Conservation (phyloP, 2,888 invertebrate species). For the Halictus quadricinctus region DNA sequence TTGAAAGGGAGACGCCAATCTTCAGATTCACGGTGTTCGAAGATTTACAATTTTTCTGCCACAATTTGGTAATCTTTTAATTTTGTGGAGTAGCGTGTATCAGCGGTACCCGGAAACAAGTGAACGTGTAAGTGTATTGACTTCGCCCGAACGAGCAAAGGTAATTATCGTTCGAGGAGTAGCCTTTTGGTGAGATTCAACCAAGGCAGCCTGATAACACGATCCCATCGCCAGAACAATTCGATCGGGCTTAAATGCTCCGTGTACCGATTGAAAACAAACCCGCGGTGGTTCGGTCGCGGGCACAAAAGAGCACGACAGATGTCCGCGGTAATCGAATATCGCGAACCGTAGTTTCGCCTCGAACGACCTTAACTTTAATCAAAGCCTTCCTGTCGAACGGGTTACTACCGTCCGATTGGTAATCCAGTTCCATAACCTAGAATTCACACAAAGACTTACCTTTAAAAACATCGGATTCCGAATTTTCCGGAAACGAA, state of each 20-base stretch:
- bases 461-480: background rate
- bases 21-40: no score
- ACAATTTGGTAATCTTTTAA: background rate
- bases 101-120: background rate
- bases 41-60: no score
- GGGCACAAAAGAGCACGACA: constrained; percentile 25
- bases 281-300: constrained; percentile 22
- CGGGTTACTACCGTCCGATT: background rate
- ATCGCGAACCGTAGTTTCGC: background rate
- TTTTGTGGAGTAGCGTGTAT: background rate
- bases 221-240: constrained; percentile 33
- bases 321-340: constrained; percentile 40
- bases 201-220: constrained; percentile 34
- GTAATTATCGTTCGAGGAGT: constrained; percentile 32
- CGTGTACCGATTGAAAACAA: constrained; percentile 45
- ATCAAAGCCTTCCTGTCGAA: constrained; percentile 19
- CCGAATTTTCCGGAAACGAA: background rate
- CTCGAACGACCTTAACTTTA: constrained; percentile 19
- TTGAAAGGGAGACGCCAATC: background rate
- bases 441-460: background rate
- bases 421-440: background rate
- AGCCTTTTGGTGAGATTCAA: constrained; percentile 27
- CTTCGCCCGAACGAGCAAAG: background rate
- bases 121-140: background rate
- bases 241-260: constrained; percentile 43